phyloP scores from a whole-genome alignment of 2,888 invertebrate species.

The Branchipolynoe longqiensis region DNA sequence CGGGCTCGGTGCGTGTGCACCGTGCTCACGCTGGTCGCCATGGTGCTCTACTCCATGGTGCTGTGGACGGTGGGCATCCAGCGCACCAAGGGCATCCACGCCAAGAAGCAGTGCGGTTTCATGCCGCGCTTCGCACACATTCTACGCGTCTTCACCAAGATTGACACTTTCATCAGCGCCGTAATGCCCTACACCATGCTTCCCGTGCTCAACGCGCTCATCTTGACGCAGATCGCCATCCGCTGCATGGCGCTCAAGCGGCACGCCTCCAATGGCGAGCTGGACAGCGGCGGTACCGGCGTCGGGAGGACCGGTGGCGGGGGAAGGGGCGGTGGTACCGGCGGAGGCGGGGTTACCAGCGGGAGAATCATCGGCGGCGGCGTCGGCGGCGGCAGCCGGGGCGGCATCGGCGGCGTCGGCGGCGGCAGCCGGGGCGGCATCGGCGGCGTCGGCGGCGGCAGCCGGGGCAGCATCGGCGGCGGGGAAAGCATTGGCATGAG shows the following conservation, averaged over 20 bases:
- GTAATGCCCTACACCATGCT: constrained; percentile 52
- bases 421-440: too few species aligned
- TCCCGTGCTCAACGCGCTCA: constrained; percentile 39
- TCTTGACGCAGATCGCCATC: constrained; percentile 41
- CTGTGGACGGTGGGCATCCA: constrained; percentile 22
- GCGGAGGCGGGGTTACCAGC: neutral
- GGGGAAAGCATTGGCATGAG: too few species aligned
- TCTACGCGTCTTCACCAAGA: constrained; percentile 30
- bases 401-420: too few species aligned
- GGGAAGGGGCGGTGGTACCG: too few species aligned
- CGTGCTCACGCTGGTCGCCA: constrained; percentile 25
- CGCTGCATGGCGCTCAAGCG: constrained; percentile 46
- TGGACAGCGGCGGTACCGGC: neutral
- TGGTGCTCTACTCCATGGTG: constrained; percentile 20
- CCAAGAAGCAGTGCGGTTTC: constrained; percentile 31
- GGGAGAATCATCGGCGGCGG: too few species aligned
- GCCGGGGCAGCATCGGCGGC: too few species aligned
- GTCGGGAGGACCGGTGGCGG: too few species aligned
- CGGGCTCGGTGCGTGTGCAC: constrained; percentile 15
- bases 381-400: neutral
- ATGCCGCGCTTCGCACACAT: constrained; percentile 1
- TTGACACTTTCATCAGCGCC: constrained; percentile 41
- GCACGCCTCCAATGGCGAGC: neutral
- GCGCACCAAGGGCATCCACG: constrained; percentile 15
- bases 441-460: too few species aligned